Conservation (phyloP, 2,888 invertebrate species). For the Ormyrus pomaceus region DNA sequence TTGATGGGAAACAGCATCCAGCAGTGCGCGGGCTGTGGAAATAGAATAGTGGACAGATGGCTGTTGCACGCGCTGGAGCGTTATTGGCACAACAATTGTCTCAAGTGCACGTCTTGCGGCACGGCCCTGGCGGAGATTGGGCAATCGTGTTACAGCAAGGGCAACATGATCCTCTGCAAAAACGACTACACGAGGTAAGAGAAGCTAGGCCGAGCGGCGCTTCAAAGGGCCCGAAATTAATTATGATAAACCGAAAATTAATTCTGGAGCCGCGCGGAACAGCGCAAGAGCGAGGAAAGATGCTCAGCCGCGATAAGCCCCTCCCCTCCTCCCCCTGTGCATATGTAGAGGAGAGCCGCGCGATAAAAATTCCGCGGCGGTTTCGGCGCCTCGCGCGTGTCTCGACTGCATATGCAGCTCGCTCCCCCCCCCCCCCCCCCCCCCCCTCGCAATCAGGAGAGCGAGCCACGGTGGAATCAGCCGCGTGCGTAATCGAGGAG, state of each 20-base stretch:
- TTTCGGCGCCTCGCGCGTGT: conserved; percentile 50
- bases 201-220: conserved; percentile 1
- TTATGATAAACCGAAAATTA: conserved; percentile 28
- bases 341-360: neutral
- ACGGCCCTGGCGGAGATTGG: conserved; percentile 94
- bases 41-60: conserved; percentile 94
- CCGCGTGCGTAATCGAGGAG: conserved; percentile 6
- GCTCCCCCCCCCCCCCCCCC: neutral
- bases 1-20: conserved; percentile 78
- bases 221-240: conserved; percentile 5
- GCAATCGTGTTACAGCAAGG: conserved; percentile 93
- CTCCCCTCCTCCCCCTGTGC: neutral
- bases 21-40: conserved; percentile 93
- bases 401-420: conserved; percentile 34
- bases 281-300: neutral
- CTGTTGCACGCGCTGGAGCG: conserved; percentile 94
- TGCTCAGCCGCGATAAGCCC: neutral
- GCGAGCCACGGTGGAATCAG: neutral
- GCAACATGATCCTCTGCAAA: conserved; percentile 96
- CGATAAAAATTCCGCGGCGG: conserved; percentile 44
- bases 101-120: conserved; percentile 95
- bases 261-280: conserved; percentile 1
- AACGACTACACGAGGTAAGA: conserved; percentile 95
- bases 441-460: neutral
- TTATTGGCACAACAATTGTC: conserved; percentile 97